Conservation (phyloP, 2,797 vertebrate genomes). For the Gastrophryne carolinensis region DNA sequence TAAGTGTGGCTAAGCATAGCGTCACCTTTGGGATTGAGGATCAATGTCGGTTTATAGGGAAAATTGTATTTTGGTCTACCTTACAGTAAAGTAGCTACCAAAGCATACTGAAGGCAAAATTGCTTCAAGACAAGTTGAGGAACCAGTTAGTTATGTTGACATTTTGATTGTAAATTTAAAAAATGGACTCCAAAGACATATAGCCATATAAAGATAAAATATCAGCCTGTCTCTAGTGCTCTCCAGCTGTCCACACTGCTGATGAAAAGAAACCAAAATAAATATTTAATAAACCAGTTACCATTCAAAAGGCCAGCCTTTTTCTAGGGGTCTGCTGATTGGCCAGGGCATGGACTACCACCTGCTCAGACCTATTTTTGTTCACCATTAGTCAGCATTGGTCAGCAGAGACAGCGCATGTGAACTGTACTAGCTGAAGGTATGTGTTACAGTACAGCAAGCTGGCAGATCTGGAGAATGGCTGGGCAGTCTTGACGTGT, state of each 20-base stretch:
- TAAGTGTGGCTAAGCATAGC: too few relatives aligned
- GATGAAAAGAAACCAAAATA: constrained; percentile 46
- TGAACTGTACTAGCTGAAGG: constrained; percentile 12
- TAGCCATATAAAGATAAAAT: too few relatives aligned
- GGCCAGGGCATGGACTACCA: constrained; percentile 23
- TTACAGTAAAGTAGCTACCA: too few relatives aligned
- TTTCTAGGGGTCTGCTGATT: constrained; percentile 30
- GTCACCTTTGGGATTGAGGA: too few relatives aligned
- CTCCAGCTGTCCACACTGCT: constrained; percentile 25
- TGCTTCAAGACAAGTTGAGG: too few relatives aligned
- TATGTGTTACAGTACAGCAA: background rate
- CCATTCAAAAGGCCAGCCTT: constrained; percentile 37
- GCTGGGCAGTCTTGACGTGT: constrained; percentile 23
- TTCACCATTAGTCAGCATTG: constrained; percentile 32
- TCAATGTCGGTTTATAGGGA: too few relatives aligned
- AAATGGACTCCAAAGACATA: too few relatives aligned
- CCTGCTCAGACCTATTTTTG: constrained; percentile 47
- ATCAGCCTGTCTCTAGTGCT: constrained; percentile 14
- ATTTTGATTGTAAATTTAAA: too few relatives aligned
- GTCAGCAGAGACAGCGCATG: constrained; percentile 28
- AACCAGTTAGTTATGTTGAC: too few relatives aligned
- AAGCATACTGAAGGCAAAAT: too few relatives aligned
- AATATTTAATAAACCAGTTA: constrained; percentile 48
- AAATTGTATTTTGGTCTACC: too few relatives aligned
- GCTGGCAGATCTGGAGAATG: constrained; percentile 11